Evolutionary conservation across 2,797 vertebrate genomes (phyloP).

Genomic region (Borostomias antarcticus): DNA sequence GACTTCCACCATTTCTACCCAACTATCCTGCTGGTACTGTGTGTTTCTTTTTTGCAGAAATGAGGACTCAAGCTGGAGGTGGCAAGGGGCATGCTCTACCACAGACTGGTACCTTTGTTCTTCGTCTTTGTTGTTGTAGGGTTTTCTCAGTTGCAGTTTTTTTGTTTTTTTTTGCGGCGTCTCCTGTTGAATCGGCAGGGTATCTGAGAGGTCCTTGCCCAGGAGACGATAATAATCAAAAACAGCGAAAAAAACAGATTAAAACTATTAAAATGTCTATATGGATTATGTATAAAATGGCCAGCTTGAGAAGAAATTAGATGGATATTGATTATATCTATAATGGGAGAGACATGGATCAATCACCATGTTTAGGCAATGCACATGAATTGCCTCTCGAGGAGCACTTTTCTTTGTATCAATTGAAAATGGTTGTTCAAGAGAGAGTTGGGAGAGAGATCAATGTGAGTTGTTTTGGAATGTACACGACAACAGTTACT

Average conservation of each 20-base stretch:
- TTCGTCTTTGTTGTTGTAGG: slow-evolving; percentile 51
- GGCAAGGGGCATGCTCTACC: slow-evolving; percentile 33
- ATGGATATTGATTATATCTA: slow-evolving; percentile 71
- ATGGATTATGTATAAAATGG: slow-evolving; percentile 76
- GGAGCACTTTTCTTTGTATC: slow-evolving; percentile 79
- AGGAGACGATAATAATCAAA: slow-evolving; percentile 81
- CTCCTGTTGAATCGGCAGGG: slow-evolving; percentile 62
- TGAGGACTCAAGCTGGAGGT: slow-evolving; percentile 56
- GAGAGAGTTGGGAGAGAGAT: slow-evolving; percentile 48
- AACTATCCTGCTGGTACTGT: slow-evolving; percentile 49
- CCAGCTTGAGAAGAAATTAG: slow-evolving; percentile 65
- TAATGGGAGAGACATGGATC: slow-evolving; percentile 76
- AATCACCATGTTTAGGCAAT: slow-evolving; percentile 74
- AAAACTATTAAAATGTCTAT: slow-evolving; percentile 66
- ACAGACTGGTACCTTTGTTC: slow-evolving; percentile 49
- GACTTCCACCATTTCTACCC: slow-evolving; percentile 52
- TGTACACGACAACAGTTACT: background rate
- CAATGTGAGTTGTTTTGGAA: slow-evolving; percentile 16
- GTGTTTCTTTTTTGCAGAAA: slow-evolving; percentile 54
- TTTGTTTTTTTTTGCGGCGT: slow-evolving; percentile 70
- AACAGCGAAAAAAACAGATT: slow-evolving; percentile 59
- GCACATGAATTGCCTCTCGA: slow-evolving; percentile 74
- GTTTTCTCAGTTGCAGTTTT: slow-evolving; percentile 47
- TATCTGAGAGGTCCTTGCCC: slow-evolving; percentile 73
- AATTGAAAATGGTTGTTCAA: slow-evolving; percentile 47